Evolutionary conservation across 2,888 invertebrate species (phyloP).

Genomic region (Drosophila neotestacea): DNA sequence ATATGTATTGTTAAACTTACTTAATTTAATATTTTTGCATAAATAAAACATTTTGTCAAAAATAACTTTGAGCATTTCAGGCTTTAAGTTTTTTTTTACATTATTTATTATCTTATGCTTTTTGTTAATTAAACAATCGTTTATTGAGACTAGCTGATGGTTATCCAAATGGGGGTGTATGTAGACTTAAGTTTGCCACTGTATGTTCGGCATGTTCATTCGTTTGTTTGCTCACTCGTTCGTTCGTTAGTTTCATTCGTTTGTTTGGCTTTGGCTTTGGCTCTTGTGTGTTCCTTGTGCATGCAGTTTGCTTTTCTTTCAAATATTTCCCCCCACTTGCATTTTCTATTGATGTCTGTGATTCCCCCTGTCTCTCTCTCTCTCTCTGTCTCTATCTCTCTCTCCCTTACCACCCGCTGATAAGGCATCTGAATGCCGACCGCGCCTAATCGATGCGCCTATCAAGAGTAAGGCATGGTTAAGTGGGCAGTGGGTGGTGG

Average conservation of each 20-base stretch:
- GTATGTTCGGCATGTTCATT: constrained; percentile 13
- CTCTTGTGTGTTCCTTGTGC: constrained; percentile 33
- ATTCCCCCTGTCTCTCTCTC: background rate
- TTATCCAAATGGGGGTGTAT: too few relatives aligned
- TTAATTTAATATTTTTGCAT: too few relatives aligned
- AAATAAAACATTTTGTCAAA: too few relatives aligned
- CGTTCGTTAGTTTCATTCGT: constrained; percentile 16
- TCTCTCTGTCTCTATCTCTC: background rate
- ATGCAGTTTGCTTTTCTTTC: constrained; percentile 33
- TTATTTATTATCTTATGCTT: too few relatives aligned
- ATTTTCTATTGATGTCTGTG: constrained; percentile 64
- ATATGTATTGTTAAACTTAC: too few relatives aligned
- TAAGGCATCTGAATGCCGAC: constrained; percentile 34
- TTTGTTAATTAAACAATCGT: too few relatives aligned
- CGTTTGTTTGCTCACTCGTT: constrained; percentile 15
- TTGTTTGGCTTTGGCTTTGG: constrained; percentile 52
- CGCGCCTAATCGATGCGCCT: constrained; percentile 41
- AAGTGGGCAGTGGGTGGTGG: background rate
- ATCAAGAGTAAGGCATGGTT: constrained; percentile 9
- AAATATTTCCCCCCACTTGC: constrained; percentile 58
- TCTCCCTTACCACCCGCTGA: constrained; percentile 17
- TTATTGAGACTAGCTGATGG: too few relatives aligned
- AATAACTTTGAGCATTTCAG: too few relatives aligned
- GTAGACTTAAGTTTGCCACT: too few relatives aligned
- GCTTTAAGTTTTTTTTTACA: too few relatives aligned